Evolutionary conservation across 1,140 invertebrate genomes (phyloP), one percentile per base, ranked within the genome.

Genomic region (Alviniconcha marisindica): DNA sequence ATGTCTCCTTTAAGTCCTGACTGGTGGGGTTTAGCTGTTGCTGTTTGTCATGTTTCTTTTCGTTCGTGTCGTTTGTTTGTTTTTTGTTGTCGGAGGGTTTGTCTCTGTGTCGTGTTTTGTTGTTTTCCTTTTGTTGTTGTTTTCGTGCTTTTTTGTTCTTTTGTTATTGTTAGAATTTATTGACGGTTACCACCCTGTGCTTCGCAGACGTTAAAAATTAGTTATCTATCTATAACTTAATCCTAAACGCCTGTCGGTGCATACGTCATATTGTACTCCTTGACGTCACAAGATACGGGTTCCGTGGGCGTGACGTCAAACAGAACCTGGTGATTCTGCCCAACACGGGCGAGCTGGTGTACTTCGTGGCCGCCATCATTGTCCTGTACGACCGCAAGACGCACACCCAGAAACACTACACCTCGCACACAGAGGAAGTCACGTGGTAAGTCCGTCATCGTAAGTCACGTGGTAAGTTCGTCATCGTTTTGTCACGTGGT

Each of bases 391-490:
- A 98, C 92, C 95, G 96, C 69, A 96, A 97, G 86, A 96, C 97
- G 88, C 96, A 97, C 87, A 96, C 95, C 86, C 98, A 99, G 91
- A 94, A 97, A 83, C 97, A 98, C 92, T 99, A 99, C 94, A 93
- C 97, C 14, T 97, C 97, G 7, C 98, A 99, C 90, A 98, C 96
- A 0, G 97, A 98, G 91, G 97, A 98, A 90, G 96, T 99, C 51
- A 88, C 90, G 2, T 89, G 91, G 92, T 93, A 86, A 60, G 87
- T 81, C 24, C 28, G 48, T 28, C 33, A 5, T n/a, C 12, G 0
- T 21, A 76, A 14, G 36, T 36, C 73, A 76, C 28, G 24, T 36
- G 40, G 18, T 28, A 38, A 51, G 48, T 60, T 15, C 28, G 56
- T 60, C 4, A n/a, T 10, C 28, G 21, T 60, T 15, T 60, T n/a